Percentiles rank a stretch among this genome's conserved stretches.
Conservation (phyloP, 2,888 invertebrate species). For the Scaeva pyrastri region DNA sequence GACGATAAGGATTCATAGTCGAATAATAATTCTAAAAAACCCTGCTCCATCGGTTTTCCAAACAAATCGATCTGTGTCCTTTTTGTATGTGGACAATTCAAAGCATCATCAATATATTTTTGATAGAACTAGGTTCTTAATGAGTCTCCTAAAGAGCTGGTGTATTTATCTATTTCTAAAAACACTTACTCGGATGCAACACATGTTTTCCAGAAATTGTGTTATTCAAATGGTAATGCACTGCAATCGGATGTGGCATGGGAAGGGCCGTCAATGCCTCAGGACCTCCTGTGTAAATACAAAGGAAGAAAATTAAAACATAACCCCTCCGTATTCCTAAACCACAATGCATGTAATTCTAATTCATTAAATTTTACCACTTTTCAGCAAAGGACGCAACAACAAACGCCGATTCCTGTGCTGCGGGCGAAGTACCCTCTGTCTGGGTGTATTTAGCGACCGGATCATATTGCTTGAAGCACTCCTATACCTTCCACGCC, state of each 20-base stretch:
- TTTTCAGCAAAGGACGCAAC: slow-evolving; percentile 64
- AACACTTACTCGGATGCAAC: slow-evolving; percentile 55
- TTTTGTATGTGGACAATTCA: no score
- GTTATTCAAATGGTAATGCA: slow-evolving; percentile 81
- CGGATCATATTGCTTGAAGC: slow-evolving; percentile 60
- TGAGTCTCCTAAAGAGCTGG: no score
- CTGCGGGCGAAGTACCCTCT: slow-evolving; percentile 27
- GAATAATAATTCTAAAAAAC: no score
- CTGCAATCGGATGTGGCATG: slow-evolving; percentile 77
- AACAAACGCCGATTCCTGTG: slow-evolving; percentile 49
- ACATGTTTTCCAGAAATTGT: slow-evolving; percentile 79
- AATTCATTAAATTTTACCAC: slow-evolving; percentile 53
- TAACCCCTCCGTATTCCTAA: no score
- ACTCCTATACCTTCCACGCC: slow-evolving; percentile 54
- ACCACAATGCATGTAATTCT: neutral
- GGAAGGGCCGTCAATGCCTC: slow-evolving; percentile 53
- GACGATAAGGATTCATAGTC: no score
- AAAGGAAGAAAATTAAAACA: slow-evolving; percentile 8
- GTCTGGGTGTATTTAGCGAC: slow-evolving; percentile 33
- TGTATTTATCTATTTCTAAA: neutral
- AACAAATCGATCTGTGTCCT: no score
- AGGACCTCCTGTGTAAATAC: slow-evolving; percentile 42
- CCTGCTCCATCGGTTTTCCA: no score
- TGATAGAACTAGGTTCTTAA: no score
- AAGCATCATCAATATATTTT: no score